These are phyloP conservation scores for Platyrinchus mystaceus DNA, from an alignment of 2,797 vertebrate species.

Conservation along the genomic window DNA sequence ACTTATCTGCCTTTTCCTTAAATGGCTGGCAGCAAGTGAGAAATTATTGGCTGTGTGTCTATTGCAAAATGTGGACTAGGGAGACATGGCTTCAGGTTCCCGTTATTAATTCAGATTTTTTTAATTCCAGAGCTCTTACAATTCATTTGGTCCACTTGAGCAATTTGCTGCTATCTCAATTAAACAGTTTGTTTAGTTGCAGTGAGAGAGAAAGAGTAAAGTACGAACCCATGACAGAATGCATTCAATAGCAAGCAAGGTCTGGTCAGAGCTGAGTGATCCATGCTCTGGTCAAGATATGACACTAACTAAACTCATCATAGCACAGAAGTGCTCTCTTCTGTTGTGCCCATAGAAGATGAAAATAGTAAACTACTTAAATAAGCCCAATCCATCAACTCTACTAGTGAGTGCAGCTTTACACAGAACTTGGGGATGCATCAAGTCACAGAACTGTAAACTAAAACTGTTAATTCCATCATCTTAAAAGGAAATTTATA, in stretches of 20 bases:
- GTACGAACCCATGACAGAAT: neutral
- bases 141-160: neutral
- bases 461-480: neutral
- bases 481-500: neutral
- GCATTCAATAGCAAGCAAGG: neutral
- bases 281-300: neutral
- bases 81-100: slow-evolving; percentile 21
- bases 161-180: neutral
- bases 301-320: neutral
- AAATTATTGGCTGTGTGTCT: neutral
- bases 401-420: neutral
- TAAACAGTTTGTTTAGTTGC: neutral
- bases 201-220: neutral
- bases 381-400: neutral
- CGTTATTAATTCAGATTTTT: neutral
- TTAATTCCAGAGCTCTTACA: neutral
- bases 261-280: neutral
- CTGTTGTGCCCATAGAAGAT: neutral
- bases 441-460: neutral
- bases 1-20: slow-evolving; percentile 22
- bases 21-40: neutral
- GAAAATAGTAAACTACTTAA: neutral
- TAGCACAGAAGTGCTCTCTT: neutral
- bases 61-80: neutral
- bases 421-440: neutral